These are phyloP conservation scores for Crocodylus rhombifer DNA, from an alignment of 2,797 vertebrate genomes.

Conservation along the genomic window DNA sequence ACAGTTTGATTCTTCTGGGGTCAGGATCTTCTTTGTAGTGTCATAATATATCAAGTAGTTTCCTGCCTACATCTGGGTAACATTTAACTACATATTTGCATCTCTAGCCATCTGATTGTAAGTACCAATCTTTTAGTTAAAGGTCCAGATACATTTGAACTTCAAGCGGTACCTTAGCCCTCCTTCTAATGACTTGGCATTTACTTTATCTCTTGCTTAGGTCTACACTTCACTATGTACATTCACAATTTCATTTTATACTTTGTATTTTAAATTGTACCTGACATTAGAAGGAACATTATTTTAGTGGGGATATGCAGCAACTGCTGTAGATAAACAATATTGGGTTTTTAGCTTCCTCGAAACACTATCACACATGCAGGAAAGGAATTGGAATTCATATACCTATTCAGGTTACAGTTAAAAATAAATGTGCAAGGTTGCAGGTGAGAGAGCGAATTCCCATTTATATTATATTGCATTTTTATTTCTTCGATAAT, in stretches of 20 bases:
- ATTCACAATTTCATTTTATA: background rate
- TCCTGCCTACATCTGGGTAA: background rate
- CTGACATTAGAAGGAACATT: background rate
- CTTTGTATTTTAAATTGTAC: background rate
- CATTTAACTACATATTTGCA: background rate
- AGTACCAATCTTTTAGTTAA: background rate
- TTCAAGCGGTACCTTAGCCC: background rate
- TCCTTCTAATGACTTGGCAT: fast-evolving
- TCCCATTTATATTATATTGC: background rate
- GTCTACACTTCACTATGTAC: background rate
- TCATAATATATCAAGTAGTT: background rate
- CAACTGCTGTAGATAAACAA: background rate
- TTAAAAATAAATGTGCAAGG: background rate
- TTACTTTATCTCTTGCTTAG: background rate
- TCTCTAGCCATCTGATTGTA: background rate
- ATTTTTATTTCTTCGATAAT: background rate
- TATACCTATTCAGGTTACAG: background rate
- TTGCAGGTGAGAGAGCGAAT: background rate
- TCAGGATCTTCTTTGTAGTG: background rate
- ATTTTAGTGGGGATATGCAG: background rate
- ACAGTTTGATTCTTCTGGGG: background rate
- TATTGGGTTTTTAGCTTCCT: background rate
- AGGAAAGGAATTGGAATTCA: background rate
- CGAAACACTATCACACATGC: background rate
- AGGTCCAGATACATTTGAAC: too few species aligned